Evolutionary conservation across 2,113 vertebrate genomes (phyloP).

Genomic region (Ictalurus furcatus): DNA sequence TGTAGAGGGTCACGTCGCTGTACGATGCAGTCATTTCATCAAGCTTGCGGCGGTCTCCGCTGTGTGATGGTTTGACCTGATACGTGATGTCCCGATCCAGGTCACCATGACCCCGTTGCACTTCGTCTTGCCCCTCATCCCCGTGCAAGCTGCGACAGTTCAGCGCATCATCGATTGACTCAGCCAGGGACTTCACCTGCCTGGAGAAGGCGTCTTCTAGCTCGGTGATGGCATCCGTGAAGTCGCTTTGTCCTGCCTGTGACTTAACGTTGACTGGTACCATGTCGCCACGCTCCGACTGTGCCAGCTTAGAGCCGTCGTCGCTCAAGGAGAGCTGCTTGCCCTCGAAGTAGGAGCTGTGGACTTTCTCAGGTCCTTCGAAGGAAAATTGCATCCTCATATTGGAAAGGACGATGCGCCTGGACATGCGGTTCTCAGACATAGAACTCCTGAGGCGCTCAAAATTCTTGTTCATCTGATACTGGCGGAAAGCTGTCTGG

Average conservation of each 20-base stretch:
- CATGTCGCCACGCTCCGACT: conserved; percentile 79
- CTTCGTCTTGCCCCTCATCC: conserved; percentile 79
- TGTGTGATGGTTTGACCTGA: conserved; percentile 74
- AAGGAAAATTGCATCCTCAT: conserved; percentile 99
- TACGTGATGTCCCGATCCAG: conserved; percentile 74
- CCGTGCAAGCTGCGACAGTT: conserved; percentile 91
- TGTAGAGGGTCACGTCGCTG: conserved; percentile 94
- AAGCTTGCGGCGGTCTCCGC: conserved; percentile 79
- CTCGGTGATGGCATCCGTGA: conserved; percentile 91
- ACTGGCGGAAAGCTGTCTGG: conserved; percentile 96
- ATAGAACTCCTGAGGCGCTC: conserved; percentile 97
- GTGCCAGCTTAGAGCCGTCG: conserved; percentile 81
- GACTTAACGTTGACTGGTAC: conserved; percentile 78
- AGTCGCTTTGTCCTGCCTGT: conserved; percentile 81
- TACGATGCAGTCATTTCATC: conserved; percentile 96
- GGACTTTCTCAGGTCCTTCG: conserved; percentile 96
- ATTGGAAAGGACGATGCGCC: conserved; percentile 96
- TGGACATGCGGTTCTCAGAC: conserved; percentile 98
- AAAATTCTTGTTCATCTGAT: conserved; percentile 99
- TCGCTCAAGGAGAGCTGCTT: conserved; percentile 91
- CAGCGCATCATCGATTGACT: conserved; percentile 94
- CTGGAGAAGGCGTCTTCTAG: conserved; percentile 95
- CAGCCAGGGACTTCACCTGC: conserved; percentile 94
- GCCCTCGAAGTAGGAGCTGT: conserved; percentile 95
- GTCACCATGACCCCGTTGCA: conserved; percentile 67